Conservation (phyloP, 2,113 vertebrate species). For the Chaetodon trifascialis region DNA sequence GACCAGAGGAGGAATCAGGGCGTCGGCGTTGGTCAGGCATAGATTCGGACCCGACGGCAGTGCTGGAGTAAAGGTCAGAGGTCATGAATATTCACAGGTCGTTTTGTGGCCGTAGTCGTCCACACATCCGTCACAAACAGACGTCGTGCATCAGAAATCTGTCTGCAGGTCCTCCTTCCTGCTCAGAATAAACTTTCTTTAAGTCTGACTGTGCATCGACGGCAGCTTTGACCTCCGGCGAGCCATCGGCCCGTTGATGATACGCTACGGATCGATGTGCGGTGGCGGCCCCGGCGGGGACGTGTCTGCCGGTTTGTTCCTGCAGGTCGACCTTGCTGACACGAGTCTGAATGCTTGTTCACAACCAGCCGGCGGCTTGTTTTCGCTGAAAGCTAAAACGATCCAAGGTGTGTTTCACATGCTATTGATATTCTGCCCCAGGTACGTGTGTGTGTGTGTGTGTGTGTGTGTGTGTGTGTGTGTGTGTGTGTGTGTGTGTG, state of each 20-base stretch:
- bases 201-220: background rate
- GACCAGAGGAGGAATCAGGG: background rate
- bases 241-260: constrained; percentile 16
- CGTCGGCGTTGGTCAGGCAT: background rate
- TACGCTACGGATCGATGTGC: constrained; percentile 33
- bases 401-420: constrained; percentile 57
- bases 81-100: constrained; percentile 23
- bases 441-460: constrained; percentile 18
- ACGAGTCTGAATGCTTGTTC: constrained; percentile 30
- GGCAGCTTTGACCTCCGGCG: constrained; percentile 30
- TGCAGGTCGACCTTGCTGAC: constrained; percentile 41
- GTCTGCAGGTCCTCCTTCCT: constrained; percentile 19
- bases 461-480: background rate
- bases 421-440: constrained; percentile 53
- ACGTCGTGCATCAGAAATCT: background rate
- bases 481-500: too few relatives aligned
- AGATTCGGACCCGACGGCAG: background rate
- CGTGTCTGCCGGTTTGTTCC: background rate
- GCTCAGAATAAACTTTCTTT: background rate
- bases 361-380: constrained; percentile 40
- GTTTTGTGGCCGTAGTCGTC: background rate
- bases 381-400: constrained; percentile 36
- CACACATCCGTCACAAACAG: background rate
- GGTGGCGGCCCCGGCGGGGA: constrained; percentile 5
- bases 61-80: constrained; percentile 33